Percentiles rank a stretch among this genome's conserved stretches.
phyloP scores from a whole-genome alignment of 2,113 vertebrate genomes.

The Phycodurus eques region DNA sequence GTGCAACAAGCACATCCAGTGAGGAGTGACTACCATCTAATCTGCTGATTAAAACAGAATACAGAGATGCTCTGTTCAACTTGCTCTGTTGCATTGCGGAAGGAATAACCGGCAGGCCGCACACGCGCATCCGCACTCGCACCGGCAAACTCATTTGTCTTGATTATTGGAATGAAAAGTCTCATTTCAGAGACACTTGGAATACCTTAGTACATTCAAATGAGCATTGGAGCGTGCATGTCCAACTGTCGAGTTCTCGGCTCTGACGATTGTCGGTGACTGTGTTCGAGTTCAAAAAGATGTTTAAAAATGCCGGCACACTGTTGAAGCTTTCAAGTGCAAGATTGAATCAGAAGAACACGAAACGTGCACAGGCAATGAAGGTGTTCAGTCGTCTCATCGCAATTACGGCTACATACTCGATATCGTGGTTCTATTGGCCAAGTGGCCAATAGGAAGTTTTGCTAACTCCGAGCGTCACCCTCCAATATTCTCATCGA shows the following conservation, averaged over 20 bases:
- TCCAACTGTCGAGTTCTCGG: neutral
- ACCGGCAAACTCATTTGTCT: conserved; percentile 5
- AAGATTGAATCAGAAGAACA: neutral
- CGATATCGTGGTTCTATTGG: conserved; percentile 2
- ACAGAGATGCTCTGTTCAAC: conserved; percentile 68
- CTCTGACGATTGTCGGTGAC: neutral
- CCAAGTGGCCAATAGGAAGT: conserved; percentile 1
- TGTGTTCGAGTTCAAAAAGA: neutral
- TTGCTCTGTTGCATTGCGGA: conserved; percentile 26
- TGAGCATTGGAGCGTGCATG: neutral
- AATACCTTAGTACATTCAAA: neutral
- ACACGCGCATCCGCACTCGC: conserved; percentile 7
- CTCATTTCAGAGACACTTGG: too few species aligned
- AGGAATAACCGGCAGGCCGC: conserved; percentile 24
- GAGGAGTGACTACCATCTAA: conserved; percentile 67
- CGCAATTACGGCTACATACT: neutral
- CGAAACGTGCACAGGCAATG: neutral
- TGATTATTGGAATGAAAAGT: conserved; percentile 15
- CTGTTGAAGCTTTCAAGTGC: neutral
- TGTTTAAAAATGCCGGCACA: neutral
- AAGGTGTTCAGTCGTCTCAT: neutral
- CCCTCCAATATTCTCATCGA: conserved; percentile 24
- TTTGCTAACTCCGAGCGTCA: conserved; percentile 32
- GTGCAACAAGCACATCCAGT: conserved; percentile 69
- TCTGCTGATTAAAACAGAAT: conserved; percentile 68